Percentiles rank a stretch among this genome's conserved stretches.
Evolutionary conservation across 2,113 vertebrate genomes (phyloP).

Genomic region (Oriolus oriolus): DNA sequence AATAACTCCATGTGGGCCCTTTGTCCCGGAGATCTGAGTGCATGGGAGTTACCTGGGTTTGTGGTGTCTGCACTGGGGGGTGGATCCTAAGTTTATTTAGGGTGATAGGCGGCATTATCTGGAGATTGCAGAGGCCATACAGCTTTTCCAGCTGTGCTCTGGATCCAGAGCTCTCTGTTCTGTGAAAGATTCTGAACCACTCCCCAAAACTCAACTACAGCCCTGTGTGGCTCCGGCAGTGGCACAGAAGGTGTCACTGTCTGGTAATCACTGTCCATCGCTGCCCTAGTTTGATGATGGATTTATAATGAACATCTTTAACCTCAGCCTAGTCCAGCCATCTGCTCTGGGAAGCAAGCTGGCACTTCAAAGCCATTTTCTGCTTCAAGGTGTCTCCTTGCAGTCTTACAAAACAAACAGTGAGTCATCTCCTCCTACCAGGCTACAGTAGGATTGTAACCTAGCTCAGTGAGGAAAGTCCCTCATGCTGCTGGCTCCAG

Average conservation of each 20-base stretch:
- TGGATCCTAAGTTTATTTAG: neutral
- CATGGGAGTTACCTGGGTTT: neutral
- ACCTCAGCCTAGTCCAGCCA: slow-evolving; percentile 44
- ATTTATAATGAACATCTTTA: slow-evolving; percentile 38
- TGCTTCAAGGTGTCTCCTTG: slow-evolving; percentile 46
- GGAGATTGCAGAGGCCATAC: neutral
- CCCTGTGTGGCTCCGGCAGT: neutral
- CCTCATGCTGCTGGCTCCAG: neutral
- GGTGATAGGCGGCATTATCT: neutral
- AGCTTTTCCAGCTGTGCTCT: neutral
- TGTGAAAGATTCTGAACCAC: neutral
- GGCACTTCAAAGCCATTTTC: slow-evolving; percentile 16
- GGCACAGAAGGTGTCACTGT: neutral
- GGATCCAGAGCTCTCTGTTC: neutral
- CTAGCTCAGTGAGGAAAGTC: neutral
- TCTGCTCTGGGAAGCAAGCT: slow-evolving; percentile 39
- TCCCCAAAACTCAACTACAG: neutral
- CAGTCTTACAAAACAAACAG: neutral
- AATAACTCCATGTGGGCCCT: neutral
- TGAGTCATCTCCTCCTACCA: slow-evolving; percentile 8
- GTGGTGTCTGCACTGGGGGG: neutral
- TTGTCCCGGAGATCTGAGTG: neutral
- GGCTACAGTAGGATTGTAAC: neutral
- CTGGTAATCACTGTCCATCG: neutral
- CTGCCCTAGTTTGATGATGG: slow-evolving; percentile 41